A percentile compares a stretch with the other conserved stretches of the same genome.
These are phyloP conservation scores for Xiphorhynchus elegans DNA, from an alignment of 2,113 vertebrate genomes.

Conservation along the genomic window DNA sequence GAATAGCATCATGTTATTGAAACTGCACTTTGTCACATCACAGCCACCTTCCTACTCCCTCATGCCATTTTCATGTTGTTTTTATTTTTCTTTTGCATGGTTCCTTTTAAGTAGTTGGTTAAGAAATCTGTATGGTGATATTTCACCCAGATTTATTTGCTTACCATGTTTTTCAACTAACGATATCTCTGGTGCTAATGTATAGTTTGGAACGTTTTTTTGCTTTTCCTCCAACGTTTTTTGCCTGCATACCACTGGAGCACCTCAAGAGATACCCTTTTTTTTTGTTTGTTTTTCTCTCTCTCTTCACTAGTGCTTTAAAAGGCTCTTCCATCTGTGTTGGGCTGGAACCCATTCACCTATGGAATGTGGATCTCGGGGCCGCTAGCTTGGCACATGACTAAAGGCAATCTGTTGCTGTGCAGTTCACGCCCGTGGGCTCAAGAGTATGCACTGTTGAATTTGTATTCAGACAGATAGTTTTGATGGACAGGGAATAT, in stretches of 20 bases:
- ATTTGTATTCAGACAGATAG: conserved; percentile 19
- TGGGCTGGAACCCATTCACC: conserved; percentile 62
- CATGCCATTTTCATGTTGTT: background rate
- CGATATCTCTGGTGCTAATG: conserved; percentile 35
- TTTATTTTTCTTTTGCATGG: conserved; percentile 15
- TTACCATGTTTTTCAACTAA: background rate
- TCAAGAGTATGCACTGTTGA: conserved; percentile 49
- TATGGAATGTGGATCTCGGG: conserved; percentile 53
- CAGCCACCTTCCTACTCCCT: background rate
- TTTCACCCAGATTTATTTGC: background rate
- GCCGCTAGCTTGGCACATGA: conserved; percentile 20
- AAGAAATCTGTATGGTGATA: background rate
- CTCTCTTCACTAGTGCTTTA: conserved; percentile 59
- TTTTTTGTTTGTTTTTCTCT: conserved; percentile 27
- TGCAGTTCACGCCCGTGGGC: background rate
- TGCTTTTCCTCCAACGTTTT: conserved; percentile 15
- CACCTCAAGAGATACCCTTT: conserved; percentile 28
- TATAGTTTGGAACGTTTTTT: background rate
- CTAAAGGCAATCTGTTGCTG: conserved; percentile 55
- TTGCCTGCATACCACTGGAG: background rate
- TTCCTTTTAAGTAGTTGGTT: background rate
- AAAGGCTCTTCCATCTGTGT: conserved; percentile 60
- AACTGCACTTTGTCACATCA: background rate
- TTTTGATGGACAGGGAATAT: background rate
- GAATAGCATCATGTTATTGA: background rate